These are phyloP conservation scores for Drosophila prolongata DNA, from an alignment of 2,888 invertebrate species.

Conservation along the genomic window DNA sequence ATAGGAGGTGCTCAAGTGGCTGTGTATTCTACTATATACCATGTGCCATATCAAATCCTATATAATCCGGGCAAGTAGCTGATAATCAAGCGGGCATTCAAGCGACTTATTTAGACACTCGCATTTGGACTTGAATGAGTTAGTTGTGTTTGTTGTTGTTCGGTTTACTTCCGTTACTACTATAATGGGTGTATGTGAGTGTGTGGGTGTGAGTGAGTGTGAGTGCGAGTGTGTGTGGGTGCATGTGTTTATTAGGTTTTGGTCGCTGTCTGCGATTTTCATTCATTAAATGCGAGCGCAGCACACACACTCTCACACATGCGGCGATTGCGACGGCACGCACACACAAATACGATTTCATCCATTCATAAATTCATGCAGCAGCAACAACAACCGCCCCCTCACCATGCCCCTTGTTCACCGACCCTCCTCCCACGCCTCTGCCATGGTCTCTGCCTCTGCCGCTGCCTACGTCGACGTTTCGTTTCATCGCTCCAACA, in stretches of 20 bases:
- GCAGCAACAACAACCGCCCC: constrained; percentile 32
- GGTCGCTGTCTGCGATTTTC: constrained; percentile 71
- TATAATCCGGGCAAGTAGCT: constrained; percentile 68
- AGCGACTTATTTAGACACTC: constrained; percentile 60
- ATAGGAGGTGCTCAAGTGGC: constrained; percentile 9
- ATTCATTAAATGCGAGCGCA: constrained; percentile 72
- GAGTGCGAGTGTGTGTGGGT: constrained; percentile 35
- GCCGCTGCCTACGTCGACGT: constrained; percentile 29
- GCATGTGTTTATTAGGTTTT: constrained; percentile 52
- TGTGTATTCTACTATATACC: not conserved
- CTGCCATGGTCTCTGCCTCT: constrained; percentile 24
- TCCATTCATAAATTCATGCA: constrained; percentile 74
- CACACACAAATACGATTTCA: constrained; percentile 50
- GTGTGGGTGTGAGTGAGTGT: constrained; percentile 38
- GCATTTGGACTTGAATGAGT: constrained; percentile 41
- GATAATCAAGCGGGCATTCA: constrained; percentile 70
- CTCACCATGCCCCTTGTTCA: constrained; percentile 6
- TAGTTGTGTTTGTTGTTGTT: constrained; percentile 41
- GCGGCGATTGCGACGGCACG: constrained; percentile 42
- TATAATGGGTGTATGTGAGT: constrained; percentile 40
- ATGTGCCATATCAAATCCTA: constrained; percentile 32
- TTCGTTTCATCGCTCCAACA: constrained; percentile 61
- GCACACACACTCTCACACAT: constrained; percentile 37
- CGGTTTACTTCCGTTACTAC: constrained; percentile 74
- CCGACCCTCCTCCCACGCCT: constrained; percentile 21